phyloP scores from a whole-genome alignment of 1,140 invertebrate genomes.

The Hesperophylax magnus region DNA sequence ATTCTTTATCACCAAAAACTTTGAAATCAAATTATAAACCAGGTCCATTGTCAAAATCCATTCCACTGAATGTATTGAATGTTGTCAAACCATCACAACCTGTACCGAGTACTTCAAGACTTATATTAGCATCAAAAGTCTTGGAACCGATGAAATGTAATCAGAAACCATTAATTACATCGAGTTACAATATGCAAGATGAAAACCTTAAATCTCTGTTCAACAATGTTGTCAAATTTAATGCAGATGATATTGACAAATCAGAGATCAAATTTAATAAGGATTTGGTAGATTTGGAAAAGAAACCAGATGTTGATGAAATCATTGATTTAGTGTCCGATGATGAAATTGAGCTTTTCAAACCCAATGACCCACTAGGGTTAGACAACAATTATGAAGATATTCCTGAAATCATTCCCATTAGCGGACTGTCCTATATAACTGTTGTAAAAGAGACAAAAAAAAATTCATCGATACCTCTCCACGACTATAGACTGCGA shows the following conservation, averaged over 20 bases:
- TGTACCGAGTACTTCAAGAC: no score
- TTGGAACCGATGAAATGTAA: background rate
- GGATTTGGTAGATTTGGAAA: no score
- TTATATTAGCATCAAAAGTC: no score
- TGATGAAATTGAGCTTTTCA: constrained; percentile 17
- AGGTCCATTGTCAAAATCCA: no score
- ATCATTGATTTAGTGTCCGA: constrained; percentile 19
- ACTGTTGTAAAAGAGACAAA: constrained; percentile 8
- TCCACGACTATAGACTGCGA: constrained; percentile 9
- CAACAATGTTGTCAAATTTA: no score
- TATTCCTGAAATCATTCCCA: background rate
- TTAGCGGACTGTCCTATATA: background rate
- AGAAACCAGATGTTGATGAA: background rate
- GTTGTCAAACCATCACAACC: no score
- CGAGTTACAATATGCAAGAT: background rate
- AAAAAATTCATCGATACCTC: background rate
- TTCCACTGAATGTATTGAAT: no score
- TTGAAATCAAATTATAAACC: no score
- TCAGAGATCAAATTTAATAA: no score
- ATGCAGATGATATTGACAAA: background rate
- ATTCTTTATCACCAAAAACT: no score
- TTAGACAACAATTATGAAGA: background rate
- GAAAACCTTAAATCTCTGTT: background rate
- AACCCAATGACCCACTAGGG: constrained; percentile 16
- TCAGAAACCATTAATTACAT: background rate